Base-by-base conservation (phyloP, 2,888 invertebrate species). In the Tetragonula carbonaria region DNA sequence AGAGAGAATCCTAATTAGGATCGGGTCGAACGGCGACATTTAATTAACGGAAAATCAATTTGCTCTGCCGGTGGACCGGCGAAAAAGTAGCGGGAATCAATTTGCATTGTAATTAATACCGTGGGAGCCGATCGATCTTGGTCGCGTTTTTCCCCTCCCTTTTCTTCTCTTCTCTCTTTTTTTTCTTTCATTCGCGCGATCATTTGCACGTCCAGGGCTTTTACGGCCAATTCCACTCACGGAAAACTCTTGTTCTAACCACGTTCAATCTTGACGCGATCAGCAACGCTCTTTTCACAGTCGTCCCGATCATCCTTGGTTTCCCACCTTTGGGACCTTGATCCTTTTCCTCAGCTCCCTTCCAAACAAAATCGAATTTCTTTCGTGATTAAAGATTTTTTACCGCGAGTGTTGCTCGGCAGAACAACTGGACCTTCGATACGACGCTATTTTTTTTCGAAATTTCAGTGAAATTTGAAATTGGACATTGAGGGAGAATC, bases 41-140 rank as follows among this genome's bases (percentile, higher is more conserved):
- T 86, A 84, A 86, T 86, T 84, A 84, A 86, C 81, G 86, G 76
- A 76, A 84, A 86, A 86, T 86, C 84, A 81, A 86, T 86, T 86
- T 86, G 67, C 71, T 14, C 51, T 45, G 45, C 45, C 45, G 45
- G 45, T 45, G 45, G 11, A 45, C 0, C 23, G 62, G 38, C 6
- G 66, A 70, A 76, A 72, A 78, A 67, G 74, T 80, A 65, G 55
- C 50, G 63, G 75, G 78, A 72, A 80, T 84, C 80, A 86, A 84
- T 86, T 86, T 84, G 78, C 85, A 86, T 86, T 78, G 80, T 68
- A 84, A 86, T 86, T 86, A 78, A 86, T 84, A 45, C 65, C 80
- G 50, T 4, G 55, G 16, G 14, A 1, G 2, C 38, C 62, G 74
- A 78, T 80, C 76, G 83, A 78, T 80, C 73, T 70, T 74, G 23